Conservation (phyloP, 2,888 invertebrate species). For the Bembecia ichneumoniformis region DNA sequence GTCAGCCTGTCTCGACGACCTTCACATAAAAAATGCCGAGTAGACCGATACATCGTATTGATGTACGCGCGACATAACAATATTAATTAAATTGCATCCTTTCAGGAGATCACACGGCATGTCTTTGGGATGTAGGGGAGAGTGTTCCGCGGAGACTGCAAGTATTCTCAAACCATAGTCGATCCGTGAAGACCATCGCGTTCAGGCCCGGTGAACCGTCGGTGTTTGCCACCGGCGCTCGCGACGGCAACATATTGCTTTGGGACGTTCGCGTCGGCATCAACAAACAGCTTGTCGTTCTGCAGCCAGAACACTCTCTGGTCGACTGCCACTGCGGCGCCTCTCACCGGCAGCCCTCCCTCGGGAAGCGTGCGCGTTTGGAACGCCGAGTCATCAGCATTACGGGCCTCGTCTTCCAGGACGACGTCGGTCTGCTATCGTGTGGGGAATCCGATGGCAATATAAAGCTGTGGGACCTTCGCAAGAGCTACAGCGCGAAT, state of each 20-base stretch:
- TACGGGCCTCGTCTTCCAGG: constrained; percentile 87
- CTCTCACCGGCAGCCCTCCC: constrained; percentile 66
- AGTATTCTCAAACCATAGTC: constrained; percentile 82
- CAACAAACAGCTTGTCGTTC: constrained; percentile 45
- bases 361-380: constrained; percentile 55
- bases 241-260: constrained; percentile 88
- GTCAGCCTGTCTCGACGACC: too few species aligned
- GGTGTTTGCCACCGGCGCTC: constrained; percentile 88
- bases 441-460: constrained; percentile 90
- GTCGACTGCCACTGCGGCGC: constrained; percentile 74
- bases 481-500: constrained; percentile 82
- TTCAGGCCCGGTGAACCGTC: constrained; percentile 79
- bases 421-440: constrained; percentile 83
- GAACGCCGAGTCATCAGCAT: constrained; percentile 79
- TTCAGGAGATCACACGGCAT: constrained; percentile 83
- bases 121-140: constrained; percentile 81
- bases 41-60: too few species aligned
- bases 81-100: constrained; percentile 4
- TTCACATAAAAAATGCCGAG: too few species aligned
- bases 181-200: constrained; percentile 86
- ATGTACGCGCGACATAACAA: too few species aligned
- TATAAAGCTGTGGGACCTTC: constrained; percentile 90
- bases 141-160: constrained; percentile 54
- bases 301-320: constrained; percentile 81
- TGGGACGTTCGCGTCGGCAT: constrained; percentile 79